Evolutionary conservation across 1,140 invertebrate species (phyloP).

Genomic region (Pseudomyrmex gracilis): DNA sequence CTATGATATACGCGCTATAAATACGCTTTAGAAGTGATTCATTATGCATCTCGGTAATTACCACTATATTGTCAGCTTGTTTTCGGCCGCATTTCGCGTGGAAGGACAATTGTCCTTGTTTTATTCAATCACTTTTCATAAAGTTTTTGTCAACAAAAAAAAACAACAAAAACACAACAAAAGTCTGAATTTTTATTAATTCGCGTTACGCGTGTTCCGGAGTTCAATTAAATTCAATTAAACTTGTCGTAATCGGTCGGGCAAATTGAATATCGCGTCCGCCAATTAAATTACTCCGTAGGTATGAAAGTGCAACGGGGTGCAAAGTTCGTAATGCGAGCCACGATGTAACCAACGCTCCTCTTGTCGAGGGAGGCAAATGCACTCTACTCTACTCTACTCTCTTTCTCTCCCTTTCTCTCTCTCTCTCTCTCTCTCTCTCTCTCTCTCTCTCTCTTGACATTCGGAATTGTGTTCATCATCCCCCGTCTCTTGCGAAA

Average conservation of each 20-base stretch:
- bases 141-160: too few relatives aligned
- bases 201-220: background rate
- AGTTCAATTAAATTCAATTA: constrained; percentile 17
- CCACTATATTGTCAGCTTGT: background rate
- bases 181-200: constrained; percentile 20
- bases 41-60: constrained; percentile 39
- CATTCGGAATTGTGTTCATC: background rate
- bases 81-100: background rate
- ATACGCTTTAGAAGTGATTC: constrained; percentile 12
- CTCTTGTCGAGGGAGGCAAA: constrained; percentile 1
- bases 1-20: background rate
- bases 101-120: background rate
- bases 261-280: constrained; percentile 1
- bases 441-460: background rate
- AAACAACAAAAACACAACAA: background rate
- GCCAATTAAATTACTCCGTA: constrained; percentile 23
- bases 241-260: background rate
- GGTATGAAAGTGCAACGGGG: background rate
- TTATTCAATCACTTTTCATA: background rate
- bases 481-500: constrained; percentile 1
- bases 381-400: background rate
- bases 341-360: background rate
- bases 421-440: background rate
- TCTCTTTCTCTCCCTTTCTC: background rate
- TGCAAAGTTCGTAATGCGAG: too few relatives aligned